Evolutionary conservation across 1,140 invertebrate species (phyloP).

Genomic region (Drosophila littoralis): DNA sequence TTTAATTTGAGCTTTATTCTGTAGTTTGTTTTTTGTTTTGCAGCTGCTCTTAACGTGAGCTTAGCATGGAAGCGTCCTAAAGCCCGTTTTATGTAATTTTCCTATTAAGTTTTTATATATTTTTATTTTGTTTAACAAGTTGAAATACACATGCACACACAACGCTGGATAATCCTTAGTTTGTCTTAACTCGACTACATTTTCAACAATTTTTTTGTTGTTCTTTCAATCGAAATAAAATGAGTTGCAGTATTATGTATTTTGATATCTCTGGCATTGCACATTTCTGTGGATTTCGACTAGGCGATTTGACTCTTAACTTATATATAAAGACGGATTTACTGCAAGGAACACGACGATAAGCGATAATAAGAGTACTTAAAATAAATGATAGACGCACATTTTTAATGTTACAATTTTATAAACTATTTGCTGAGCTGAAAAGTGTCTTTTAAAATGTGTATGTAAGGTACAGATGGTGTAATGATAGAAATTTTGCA

Average conservation of each 20-base stretch:
- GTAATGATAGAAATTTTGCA: conserved; percentile 7
- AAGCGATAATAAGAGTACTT: conserved; percentile 64
- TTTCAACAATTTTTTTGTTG: conserved; percentile 24
- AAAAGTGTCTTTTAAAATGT: conserved; percentile 28
- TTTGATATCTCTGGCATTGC: conserved; percentile 33
- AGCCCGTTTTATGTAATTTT: conserved; percentile 21
- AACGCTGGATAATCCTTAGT: conserved; percentile 17
- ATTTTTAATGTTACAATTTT: conserved; percentile 47
- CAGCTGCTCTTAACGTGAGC: conserved; percentile 23
- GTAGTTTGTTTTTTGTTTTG: conserved; percentile 9
- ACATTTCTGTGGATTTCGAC: conserved; percentile 26
- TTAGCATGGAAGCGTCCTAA: conserved; percentile 53
- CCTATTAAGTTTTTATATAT: conserved; percentile 14
- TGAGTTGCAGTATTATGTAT: conserved; percentile 24
- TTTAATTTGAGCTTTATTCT: conserved; percentile 19
- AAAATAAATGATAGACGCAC: conserved; percentile 57
- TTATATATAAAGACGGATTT: conserved; percentile 76
- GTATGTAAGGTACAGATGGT: background rate
- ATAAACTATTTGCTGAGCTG: conserved; percentile 59
- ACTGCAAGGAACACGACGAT: conserved; percentile 76
- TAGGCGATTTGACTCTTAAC: conserved; percentile 7
- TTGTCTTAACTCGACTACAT: conserved; percentile 49
- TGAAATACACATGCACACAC: conserved; percentile 37
- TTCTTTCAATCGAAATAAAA: conserved; percentile 22
- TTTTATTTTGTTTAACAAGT: conserved; percentile 33